Conservation (phyloP, 2,888 invertebrate species). For the Clivina fossor region DNA sequence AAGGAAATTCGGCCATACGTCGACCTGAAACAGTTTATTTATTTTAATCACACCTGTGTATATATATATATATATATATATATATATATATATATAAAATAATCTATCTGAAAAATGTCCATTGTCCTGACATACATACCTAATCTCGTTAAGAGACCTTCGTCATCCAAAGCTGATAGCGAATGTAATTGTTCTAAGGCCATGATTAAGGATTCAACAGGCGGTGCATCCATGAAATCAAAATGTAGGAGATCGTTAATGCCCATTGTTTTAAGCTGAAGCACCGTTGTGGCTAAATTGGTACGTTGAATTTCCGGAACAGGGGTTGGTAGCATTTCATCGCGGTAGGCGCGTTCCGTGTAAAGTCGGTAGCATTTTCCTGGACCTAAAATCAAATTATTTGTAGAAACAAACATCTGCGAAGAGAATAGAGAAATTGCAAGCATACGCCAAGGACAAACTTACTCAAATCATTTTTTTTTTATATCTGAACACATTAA, state of each 20-base stretch:
- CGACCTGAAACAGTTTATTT: conserved; percentile 45
- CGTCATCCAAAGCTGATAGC: conserved; percentile 93
- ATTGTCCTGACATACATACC: too few relatives aligned
- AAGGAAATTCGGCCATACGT: conserved; percentile 99
- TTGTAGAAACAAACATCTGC: too few relatives aligned
- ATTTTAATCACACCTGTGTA: too few relatives aligned
- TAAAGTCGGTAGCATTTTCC: conserved; percentile 97
- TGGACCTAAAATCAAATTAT: too few relatives aligned
- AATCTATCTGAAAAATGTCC: too few relatives aligned
- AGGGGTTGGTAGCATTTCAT: conserved; percentile 97
- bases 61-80: neutral
- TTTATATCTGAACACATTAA: too few relatives aligned
- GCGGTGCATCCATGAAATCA: conserved; percentile 99
- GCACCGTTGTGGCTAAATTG: conserved; percentile 92
- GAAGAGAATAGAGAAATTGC: too few relatives aligned
- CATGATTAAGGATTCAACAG: conserved; percentile 96
- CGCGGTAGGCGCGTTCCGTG: conserved; percentile 96
- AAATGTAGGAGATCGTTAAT: conserved; percentile 98
- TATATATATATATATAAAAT: too few relatives aligned
- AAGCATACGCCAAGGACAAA: too few relatives aligned
- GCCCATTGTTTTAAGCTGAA: conserved; percentile 99
- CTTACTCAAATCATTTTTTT: too few relatives aligned
- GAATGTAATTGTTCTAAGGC: conserved; percentile 97
- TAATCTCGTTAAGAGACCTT: conserved; percentile 80
- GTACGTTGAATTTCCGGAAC: conserved; percentile 99